Percentiles rank a stretch among this genome's conserved stretches.
phyloP scores from a whole-genome alignment of 2,113 vertebrate genomes.

The Herpailurus yagouaroundi region DNA sequence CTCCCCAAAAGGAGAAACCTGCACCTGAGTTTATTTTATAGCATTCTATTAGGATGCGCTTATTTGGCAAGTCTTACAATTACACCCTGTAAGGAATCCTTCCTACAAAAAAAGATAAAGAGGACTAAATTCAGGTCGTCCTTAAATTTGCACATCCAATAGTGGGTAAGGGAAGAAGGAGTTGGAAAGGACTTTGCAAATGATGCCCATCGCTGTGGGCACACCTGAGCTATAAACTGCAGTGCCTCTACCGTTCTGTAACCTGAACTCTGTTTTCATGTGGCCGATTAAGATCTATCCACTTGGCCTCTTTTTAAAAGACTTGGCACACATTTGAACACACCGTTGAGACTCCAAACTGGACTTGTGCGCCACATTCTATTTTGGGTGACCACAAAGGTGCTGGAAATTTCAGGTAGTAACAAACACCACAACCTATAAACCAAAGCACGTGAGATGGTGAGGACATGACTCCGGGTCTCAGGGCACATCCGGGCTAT shows the following conservation, averaged over 20 bases:
- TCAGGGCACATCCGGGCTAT: not conserved
- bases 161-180: slow-evolving; percentile 44
- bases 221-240: not conserved
- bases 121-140: not conserved
- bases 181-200: not conserved
- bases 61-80: not conserved
- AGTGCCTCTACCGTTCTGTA: not conserved
- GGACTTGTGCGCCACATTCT: slow-evolving; percentile 25
- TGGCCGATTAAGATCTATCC: slow-evolving; percentile 67
- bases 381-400: slow-evolving; percentile 50
- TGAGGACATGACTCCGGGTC: not conserved
- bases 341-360: slow-evolving; percentile 5
- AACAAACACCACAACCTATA: slow-evolving; percentile 46
- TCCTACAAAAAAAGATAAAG: slow-evolving; percentile 18
- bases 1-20: not conserved
- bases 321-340: slow-evolving; percentile 35
- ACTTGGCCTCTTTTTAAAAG: slow-evolving; percentile 70
- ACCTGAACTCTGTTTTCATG: slow-evolving; percentile 28
- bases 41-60: not conserved
- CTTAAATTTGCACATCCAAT: not conserved
- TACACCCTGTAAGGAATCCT: not conserved
- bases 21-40: not conserved
- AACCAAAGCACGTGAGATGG: not conserved
- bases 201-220: not conserved
- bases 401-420: slow-evolving; percentile 64